Base-by-base conservation (phyloP, 2,888 invertebrate genomes). In the Axea sp. region DNA sequence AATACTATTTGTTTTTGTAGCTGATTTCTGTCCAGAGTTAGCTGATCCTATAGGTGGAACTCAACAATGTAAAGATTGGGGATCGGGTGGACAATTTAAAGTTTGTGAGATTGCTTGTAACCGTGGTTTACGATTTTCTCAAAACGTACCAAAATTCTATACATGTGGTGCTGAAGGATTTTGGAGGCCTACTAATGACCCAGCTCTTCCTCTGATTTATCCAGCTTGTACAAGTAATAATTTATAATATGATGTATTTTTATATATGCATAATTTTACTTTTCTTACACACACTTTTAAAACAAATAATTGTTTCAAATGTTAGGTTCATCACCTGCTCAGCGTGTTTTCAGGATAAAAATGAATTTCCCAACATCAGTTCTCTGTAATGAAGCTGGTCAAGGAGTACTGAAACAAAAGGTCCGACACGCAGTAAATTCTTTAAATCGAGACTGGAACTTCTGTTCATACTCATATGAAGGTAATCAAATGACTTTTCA, bases 121-220 rank as follows among this genome's bases (percentile, higher is more conserved):
- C 78, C 88, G 92, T 62, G 95, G 96, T n/a, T 89, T 96, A 3
- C 90, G 94, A 77, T 99, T 99, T 90, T 96, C 97, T 0, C 95
- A 96, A 84, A 92, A 93, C 60, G 95, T 97, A n/a, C 97, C 98
- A 0, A 94, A 95, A 78, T 98, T 98, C 90, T 99, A 97, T 87
- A 96, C 96, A 0, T 99, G 99, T 84, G 98, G 97, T n/a, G 95
- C 95, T 53, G 98, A 98, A 92, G 99, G 98, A 30, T 95, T 96
- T 88, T 99, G 98, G 99, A 91, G 97, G 79, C 98, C 98, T 47
- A 96, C 95, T 0, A 90, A 89, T 26, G 93, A 95, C 83, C 95
- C 96, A 4, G 91, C 90, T 39, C 89, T 94, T 80, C 95, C 96
- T 19, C 89, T 96, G 77, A 90, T 95, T n/a, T 97, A 96, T 83